phyloP scores from a whole-genome alignment of 2,113 vertebrate genomes.

The Odocoileus virginianus region DNA sequence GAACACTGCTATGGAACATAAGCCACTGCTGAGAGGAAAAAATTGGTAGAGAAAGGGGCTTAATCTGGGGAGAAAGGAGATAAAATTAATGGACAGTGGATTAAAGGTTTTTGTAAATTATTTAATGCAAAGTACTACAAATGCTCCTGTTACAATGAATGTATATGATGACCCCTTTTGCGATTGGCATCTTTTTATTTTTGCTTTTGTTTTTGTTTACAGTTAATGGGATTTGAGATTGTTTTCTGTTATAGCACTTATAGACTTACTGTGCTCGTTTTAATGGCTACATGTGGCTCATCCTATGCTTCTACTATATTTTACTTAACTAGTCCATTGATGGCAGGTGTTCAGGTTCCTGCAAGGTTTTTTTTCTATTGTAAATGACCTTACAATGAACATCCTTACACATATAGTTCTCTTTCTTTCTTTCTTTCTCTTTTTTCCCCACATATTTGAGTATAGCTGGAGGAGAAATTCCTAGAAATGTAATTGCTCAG shows the following conservation, averaged over 20 bases:
- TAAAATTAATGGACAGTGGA: not conserved
- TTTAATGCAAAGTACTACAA: not conserved
- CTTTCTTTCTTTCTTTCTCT: not conserved
- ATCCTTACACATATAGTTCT: not conserved
- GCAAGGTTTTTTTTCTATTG: not conserved
- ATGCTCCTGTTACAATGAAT: not conserved
- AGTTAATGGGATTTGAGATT: not conserved
- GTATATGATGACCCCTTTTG: not conserved
- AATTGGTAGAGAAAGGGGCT: not conserved
- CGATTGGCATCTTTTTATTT: not conserved
- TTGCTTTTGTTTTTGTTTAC: not conserved
- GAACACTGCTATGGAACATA: not conserved
- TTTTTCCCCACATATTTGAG: not conserved
- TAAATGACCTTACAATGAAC: slow-evolving; percentile 36
- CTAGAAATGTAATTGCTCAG: slow-evolving; percentile 29
- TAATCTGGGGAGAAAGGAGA: not conserved
- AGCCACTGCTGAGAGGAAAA: not conserved
- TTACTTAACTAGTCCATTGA: not conserved
- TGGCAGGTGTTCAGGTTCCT: not conserved
- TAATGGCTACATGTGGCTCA: not conserved
- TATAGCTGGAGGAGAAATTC: not conserved
- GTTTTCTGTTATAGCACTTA: not conserved
- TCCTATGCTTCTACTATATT: not conserved
- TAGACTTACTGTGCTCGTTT: not conserved
- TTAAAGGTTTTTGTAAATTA: not conserved